Evolutionary conservation across 2,113 vertebrate species (phyloP), one percentile per base, ranked within the genome.

Genomic region (Grammomys surdaster): DNA sequence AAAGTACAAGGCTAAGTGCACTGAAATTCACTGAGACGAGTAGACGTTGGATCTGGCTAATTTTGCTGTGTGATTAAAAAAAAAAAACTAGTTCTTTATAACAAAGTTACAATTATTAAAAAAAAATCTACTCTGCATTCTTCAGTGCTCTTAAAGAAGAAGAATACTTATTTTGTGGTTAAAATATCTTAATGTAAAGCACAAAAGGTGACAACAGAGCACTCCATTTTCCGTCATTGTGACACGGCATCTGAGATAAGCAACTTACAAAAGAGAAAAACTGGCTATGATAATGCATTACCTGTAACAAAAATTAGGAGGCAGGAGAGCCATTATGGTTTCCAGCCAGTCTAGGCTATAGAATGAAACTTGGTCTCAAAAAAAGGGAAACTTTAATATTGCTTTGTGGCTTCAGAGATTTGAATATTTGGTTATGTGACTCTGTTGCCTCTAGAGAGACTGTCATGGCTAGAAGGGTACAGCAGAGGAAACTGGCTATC

Each of bases 1-100:
- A 72, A 96, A 96, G 96, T 63, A 97, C 70, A 94, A 95, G 36
- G 72, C n/a, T 24, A 82, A 58, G 33, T 60, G 54, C 22, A 7
- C 22, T 20, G 11, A n/a, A 3, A 12, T 82, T 60, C 80, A 60
- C 36, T 58, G 54, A 12, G 80, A 40, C 56, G 36, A 58, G 4
- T 72, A 51, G 78, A n/a, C 11, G 24, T 8, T 16, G 54, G 54
- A 14, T 82, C 36, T 82, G 54, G 36, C 80, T 60, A 60, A 40
- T 82, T 82, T 82, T 7, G 13, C 80, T 40, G 36, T 14, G 12
- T 40, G 36, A 2, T 58, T 54, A 69, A 69, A 58, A 56, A 63
- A 24, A 63, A 60, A 54, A 78, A 14, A 54, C 58, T 60, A 22
- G 31, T 33, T 81, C 33, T 81, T 56, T 11, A n/a, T 81, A 81